phyloP scores from a whole-genome alignment of 2,888 invertebrate genomes.

The Fragum sueziense region DNA sequence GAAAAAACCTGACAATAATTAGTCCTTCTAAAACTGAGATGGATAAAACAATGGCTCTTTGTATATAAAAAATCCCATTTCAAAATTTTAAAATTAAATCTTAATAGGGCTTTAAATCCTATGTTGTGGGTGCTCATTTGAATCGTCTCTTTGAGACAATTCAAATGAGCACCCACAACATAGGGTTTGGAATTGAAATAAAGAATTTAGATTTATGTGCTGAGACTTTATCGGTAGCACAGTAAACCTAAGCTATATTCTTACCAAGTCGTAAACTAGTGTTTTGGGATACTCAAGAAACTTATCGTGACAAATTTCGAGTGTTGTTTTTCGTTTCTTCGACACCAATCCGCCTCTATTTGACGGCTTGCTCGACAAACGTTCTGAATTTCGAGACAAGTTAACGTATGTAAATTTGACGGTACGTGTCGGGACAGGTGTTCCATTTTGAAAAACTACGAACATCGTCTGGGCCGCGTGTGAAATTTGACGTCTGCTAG shows the following conservation, averaged over 20 bases:
- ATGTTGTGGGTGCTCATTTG: no score
- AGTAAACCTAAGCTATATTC: slow-evolving; percentile 9
- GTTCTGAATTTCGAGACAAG: slow-evolving; percentile 18
- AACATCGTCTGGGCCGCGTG: slow-evolving; percentile 12
- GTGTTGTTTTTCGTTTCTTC: slow-evolving; percentile 25
- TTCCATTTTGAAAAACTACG: slow-evolving; percentile 22
- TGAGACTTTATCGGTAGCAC: no score
- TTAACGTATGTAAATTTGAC: slow-evolving; percentile 19
- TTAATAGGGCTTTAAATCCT: no score
- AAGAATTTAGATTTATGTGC: no score
- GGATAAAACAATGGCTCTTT: slow-evolving; percentile 2
- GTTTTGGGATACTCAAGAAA: slow-evolving; percentile 19
- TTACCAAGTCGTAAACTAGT: slow-evolving; percentile 12
- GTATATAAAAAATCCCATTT: no score
- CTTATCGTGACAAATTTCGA: slow-evolving; percentile 15
- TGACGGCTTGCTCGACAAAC: slow-evolving; percentile 11
- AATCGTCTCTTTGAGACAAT: no score
- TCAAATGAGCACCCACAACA: no score
- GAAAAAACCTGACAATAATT: slow-evolving; percentile 3
- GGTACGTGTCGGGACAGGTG: slow-evolving; percentile 15
- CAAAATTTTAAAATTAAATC: no score
- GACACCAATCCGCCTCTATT: background rate
- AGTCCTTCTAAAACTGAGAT: slow-evolving; percentile 4
- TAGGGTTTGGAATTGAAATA: no score
- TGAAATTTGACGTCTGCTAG: slow-evolving; percentile 15